These are phyloP conservation scores for Astropecten irregularis DNA, from an alignment of 53 echinoderm and acorn worm species.

Conservation along the genomic window DNA sequence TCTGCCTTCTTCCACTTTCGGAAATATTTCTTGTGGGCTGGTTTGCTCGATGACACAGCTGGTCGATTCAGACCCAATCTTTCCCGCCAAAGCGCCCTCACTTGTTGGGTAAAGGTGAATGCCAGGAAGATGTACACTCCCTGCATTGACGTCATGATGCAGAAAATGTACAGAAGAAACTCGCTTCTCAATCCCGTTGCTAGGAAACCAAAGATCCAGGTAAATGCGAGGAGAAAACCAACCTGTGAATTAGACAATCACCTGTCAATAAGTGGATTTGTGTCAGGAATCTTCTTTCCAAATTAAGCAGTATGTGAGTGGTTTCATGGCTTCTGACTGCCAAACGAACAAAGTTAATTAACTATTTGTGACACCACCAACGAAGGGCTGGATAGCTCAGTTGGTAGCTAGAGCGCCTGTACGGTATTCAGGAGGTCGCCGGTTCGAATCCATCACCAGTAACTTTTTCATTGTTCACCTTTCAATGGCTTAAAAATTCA, in stretches of 20 bases:
- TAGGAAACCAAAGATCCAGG: conserved; percentile 50
- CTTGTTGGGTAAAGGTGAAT: conserved; percentile 73
- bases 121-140: conserved; percentile 75
- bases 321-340: no score
- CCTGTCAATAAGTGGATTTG: background rate
- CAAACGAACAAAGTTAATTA: no score
- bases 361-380: no score
- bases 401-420: no score
- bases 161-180: conserved; percentile 70
- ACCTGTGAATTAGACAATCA: conserved; percentile 6
- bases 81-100: conserved; percentile 49
- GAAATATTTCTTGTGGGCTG: background rate
- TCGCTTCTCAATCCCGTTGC: background rate
- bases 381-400: no score
- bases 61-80: conserved; percentile 1
- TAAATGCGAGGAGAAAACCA: conserved; percentile 56
- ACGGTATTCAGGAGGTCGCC: no score
- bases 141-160: conserved; percentile 66
- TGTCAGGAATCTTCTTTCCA: no score
- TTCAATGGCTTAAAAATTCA: no score
- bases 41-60: background rate
- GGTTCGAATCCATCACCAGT: no score
- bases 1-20: conserved; percentile 1
- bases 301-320: no score
- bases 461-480: no score